Evolutionary conservation across 2,113 vertebrate species (phyloP).

Genomic region (Podarcis muralis): DNA sequence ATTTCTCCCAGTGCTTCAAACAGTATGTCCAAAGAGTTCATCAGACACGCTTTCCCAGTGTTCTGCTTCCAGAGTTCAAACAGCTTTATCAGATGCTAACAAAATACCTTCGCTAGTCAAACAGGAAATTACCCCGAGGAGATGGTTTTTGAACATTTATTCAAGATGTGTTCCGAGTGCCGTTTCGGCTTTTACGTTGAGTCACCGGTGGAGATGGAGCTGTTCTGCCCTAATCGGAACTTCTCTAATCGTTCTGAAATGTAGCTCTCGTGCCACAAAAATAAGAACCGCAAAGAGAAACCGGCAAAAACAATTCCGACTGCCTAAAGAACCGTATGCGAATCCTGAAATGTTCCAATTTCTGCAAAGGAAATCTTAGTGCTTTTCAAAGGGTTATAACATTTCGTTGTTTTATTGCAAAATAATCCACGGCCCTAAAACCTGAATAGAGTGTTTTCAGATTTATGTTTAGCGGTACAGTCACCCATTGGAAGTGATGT

Average conservation of each 20-base stretch:
- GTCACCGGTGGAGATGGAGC: background rate
- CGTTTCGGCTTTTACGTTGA: background rate
- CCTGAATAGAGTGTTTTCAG: background rate
- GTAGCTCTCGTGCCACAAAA: background rate
- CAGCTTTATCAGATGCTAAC: conserved; percentile 18
- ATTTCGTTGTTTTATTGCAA: too few relatives aligned
- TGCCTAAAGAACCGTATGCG: background rate
- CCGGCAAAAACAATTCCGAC: background rate
- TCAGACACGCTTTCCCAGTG: background rate
- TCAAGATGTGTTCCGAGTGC: background rate
- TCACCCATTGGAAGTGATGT: background rate
- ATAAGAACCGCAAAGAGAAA: background rate
- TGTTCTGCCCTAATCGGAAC: conserved; percentile 3
- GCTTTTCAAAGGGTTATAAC: background rate
- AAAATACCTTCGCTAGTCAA: conserved; percentile 14
- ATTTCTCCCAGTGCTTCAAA: background rate
- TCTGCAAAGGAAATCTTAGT: background rate
- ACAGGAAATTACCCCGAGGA: conserved; percentile 10
- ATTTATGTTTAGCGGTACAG: background rate
- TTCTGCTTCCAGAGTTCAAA: background rate
- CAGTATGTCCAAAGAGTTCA: conserved; percentile 3
- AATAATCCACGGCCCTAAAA: too few relatives aligned
- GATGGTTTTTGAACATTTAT: conserved; percentile 6
- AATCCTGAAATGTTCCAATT: background rate
- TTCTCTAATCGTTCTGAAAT: background rate